Conservation (phyloP, 2,797 vertebrate genomes). For the Scomberomorus guttatus region DNA sequence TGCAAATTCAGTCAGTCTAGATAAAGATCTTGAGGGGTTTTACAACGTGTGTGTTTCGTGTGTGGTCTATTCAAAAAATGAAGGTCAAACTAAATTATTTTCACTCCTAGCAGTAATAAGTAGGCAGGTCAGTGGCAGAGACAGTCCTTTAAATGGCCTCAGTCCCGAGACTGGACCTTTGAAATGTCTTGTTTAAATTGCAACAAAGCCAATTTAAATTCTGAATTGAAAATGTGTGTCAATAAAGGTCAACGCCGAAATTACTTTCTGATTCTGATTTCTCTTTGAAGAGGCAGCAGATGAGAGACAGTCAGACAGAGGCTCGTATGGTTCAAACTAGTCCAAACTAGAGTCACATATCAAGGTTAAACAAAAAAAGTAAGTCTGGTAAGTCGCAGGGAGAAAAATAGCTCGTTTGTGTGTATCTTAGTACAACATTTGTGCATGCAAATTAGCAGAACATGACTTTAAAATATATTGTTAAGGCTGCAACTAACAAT, state of each 20-base stretch:
- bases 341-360: conserved; percentile 6
- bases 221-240: conserved; percentile 26
- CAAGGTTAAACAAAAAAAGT: background rate
- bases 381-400: background rate
- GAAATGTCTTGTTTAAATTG: conserved; percentile 21
- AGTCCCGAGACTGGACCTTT: conserved; percentile 25
- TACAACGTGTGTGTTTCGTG: conserved; percentile 14
- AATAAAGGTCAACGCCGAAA: conserved; percentile 17
- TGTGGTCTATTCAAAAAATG: conserved; percentile 22
- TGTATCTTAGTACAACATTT: too few relatives aligned
- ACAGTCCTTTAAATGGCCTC: conserved; percentile 24
- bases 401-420: too few relatives aligned
- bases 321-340: conserved; percentile 12
- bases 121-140: conserved; percentile 12
- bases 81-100: conserved; percentile 47
- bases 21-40: conserved; percentile 44
- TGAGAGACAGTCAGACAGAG: conserved; percentile 4
- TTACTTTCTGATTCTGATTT: background rate
- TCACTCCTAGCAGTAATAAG: conserved; percentile 17
- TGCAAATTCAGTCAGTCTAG: conserved; percentile 63
- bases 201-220: conserved; percentile 18
- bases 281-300: background rate
- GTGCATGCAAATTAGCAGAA: too few relatives aligned
- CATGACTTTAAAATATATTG: too few relatives aligned
- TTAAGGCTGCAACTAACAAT: too few relatives aligned